Conservation (phyloP, 2,888 invertebrate species). For the Gasteruption jaculator region DNA sequence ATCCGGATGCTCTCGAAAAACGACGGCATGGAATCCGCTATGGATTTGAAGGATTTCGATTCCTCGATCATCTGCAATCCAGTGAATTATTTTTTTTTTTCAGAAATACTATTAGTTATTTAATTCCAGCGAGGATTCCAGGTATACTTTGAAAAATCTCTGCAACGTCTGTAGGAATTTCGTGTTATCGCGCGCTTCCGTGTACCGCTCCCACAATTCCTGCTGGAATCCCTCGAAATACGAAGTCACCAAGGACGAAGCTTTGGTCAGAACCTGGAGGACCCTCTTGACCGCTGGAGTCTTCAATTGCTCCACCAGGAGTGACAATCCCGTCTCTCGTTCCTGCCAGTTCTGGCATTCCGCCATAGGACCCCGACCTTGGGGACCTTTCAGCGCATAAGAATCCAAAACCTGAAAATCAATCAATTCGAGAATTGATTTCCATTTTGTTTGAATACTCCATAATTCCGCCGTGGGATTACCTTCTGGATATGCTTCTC, state of each 20-base stretch:
- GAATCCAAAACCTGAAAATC: conserved; percentile 32
- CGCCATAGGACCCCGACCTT: conserved; percentile 74
- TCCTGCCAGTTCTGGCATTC: conserved; percentile 86
- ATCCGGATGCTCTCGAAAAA: conserved; percentile 81
- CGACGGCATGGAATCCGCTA: conserved; percentile 70
- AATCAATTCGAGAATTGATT: not conserved
- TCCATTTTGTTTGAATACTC: conserved; percentile 18
- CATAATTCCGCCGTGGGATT: conserved; percentile 41
- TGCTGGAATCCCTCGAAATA: conserved; percentile 61
- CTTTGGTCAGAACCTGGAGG: conserved; percentile 56
- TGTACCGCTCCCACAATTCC: conserved; percentile 63
- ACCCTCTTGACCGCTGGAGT: conserved; percentile 65
- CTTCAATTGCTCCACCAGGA: conserved; percentile 77
- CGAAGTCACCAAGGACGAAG: conserved; percentile 57
- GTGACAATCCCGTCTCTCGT: conserved; percentile 71
- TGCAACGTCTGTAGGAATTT: conserved; percentile 72
- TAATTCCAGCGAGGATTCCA: no score
- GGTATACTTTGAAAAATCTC: conserved; percentile 68
- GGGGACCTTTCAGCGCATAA: conserved; percentile 52
- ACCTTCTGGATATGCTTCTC: conserved; percentile 62
- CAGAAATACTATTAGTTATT: not conserved
- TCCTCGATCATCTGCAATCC: conserved; percentile 62
- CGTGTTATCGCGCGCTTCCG: conserved; percentile 73
- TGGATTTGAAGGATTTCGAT: conserved; percentile 66
- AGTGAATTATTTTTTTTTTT: not conserved